A percentile compares a stretch with the other conserved stretches of the same genome.
phyloP scores from a whole-genome alignment of 1,140 invertebrate species.

The Sycophila sp. region DNA sequence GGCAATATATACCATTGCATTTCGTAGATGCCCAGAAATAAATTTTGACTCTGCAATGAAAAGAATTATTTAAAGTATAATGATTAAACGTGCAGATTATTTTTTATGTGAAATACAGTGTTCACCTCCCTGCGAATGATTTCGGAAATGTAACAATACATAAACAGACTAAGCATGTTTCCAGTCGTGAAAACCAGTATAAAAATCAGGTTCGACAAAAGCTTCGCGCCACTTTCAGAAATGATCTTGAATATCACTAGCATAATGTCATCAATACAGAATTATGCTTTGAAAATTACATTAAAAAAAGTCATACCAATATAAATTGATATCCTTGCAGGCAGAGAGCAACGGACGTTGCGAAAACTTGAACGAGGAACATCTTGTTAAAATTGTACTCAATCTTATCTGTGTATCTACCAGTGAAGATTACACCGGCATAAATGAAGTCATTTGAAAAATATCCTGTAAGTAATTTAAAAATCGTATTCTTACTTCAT shows the following conservation, averaged over 20 bases:
- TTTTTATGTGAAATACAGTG: background rate
- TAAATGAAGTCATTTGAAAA: background rate
- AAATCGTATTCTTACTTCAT: background rate
- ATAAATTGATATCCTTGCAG: conserved; percentile 44
- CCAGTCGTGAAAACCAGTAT: background rate
- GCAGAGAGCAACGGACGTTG: conserved; percentile 43
- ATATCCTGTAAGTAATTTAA: background rate
- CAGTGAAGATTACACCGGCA: conserved; percentile 24
- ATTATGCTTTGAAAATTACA: background rate
- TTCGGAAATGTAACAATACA: conserved; percentile 4
- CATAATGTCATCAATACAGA: background rate
- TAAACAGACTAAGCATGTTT: background rate
- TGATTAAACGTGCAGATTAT: background rate
- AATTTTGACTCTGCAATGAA: background rate
- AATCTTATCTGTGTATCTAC: conserved; percentile 51
- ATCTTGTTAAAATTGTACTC: conserved; percentile 54
- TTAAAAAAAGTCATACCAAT: conserved; percentile 36
- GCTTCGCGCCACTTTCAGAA: background rate
- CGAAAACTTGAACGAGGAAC: conserved; percentile 45
- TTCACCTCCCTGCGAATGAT: background rate
- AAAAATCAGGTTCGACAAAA: background rate
- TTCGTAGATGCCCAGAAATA: background rate
- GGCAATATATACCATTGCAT: conserved; percentile 45
- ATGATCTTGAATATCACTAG: background rate
- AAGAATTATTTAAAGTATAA: background rate